Base-by-base conservation (phyloP, 2,797 vertebrate species). In the Poeciliopsis presidionis region DNA sequence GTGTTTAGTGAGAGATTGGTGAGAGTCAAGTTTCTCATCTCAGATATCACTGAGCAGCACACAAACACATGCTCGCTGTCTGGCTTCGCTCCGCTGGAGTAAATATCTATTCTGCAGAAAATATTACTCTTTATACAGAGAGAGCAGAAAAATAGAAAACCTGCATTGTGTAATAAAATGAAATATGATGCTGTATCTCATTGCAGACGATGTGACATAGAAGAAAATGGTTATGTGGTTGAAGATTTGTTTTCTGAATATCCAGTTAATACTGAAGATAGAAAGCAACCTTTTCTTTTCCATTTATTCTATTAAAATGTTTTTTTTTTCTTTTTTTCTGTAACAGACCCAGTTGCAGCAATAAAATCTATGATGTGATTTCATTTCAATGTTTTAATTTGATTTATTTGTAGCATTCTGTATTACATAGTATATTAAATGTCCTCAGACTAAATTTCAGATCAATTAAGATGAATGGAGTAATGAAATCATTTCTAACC, bases 1-100 rank as follows among this genome's bases (percentile, higher is more conserved):
- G 43, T 55, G 30, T 69, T 88, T 72, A 76, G 76, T 76, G 76
- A 46, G 47, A 81, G 20, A 76, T 57, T 77, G 33, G 14, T 61
- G 69, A 72, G 81, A 84, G 73, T 79, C 81, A 79, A 63, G 84
- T 80, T 80, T 82, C 63, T 43, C 57, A 39, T 83, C 72, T 86
- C 76, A 65, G 72, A 76, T 84, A 49, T 80, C 71, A 83, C 73
- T 20, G n/a, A 87, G 74, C 74, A 39, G 51, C 73, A 75, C 67
- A 78, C 45, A 75, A 73, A 78, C 51, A 72, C 30, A 67, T 69
- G 46, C 79, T 72, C 47, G 7, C 75, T 45, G 73, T 86, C 72
- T 71, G 57, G 14, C 22, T 74, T 51, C 74, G 39, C 63, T 78
- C 78, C 79, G 59, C 71, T 78, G 78, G 76, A 86, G 81, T 55